These are phyloP conservation scores for Lepidurus arcticus DNA, from an alignment of 1,140 invertebrate species.

Conservation along the genomic window DNA sequence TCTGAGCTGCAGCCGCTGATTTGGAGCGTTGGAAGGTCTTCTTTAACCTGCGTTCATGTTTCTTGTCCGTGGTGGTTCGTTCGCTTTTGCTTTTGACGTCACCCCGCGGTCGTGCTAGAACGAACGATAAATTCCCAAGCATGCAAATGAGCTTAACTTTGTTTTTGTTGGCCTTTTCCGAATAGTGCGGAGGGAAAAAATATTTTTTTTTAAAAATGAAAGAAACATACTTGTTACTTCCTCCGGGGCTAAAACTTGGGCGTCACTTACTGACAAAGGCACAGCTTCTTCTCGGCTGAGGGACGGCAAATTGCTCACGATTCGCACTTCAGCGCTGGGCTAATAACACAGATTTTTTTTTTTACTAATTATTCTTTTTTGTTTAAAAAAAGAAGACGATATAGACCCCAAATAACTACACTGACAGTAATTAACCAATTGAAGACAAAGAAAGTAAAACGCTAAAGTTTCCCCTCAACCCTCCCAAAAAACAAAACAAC, in stretches of 20 bases:
- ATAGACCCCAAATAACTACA: too few species aligned
- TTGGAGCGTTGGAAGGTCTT: constrained; percentile 64
- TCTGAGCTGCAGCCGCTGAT: constrained; percentile 45
- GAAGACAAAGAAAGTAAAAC: too few species aligned
- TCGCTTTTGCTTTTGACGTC: constrained; percentile 73
- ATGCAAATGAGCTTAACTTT: constrained; percentile 17
- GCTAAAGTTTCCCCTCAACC: too few species aligned
- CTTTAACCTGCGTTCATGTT: constrained; percentile 79
- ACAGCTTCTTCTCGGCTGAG: constrained; percentile 94
- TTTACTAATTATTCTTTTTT: too few species aligned
- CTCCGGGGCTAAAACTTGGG: constrained; percentile 82
- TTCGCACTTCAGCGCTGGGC: constrained; percentile 77
- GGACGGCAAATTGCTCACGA: constrained; percentile 84
- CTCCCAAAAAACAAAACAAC: too few species aligned
- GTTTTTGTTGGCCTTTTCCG: neutral
- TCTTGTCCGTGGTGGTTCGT: constrained; percentile 77
- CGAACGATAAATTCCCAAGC: constrained; percentile 23
- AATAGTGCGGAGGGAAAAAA: neutral
- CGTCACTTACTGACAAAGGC: constrained; percentile 76
- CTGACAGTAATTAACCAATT: too few species aligned
- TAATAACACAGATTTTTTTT: constrained; percentile 42
- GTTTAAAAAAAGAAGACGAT: too few species aligned
- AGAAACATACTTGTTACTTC: constrained; percentile 67
- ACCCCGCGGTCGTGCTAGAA: constrained; percentile 63
- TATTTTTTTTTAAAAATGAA: neutral